A percentile compares a stretch with the other conserved stretches of the same genome.
phyloP scores from a whole-genome alignment of 2,113 vertebrate genomes.

The Catagonus wagneri region DNA sequence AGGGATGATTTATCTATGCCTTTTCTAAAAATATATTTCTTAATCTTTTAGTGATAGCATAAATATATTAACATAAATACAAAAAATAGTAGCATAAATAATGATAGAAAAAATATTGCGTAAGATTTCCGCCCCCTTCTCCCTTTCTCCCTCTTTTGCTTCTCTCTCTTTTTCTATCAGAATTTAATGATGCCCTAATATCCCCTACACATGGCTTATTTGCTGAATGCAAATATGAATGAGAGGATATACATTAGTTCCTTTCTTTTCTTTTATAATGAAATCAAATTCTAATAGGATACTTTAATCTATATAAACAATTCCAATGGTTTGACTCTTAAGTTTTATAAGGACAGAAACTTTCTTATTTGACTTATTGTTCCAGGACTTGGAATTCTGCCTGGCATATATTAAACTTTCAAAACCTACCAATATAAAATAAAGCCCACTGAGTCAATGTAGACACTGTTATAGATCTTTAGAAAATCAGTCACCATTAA shows the following conservation, averaged over 20 bases:
- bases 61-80: not conserved
- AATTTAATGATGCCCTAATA: not conserved
- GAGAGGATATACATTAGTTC: not conserved
- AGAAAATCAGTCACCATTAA: constrained; percentile 27
- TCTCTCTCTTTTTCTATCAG: not conserved
- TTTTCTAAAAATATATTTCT: not conserved
- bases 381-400: not conserved
- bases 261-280: not conserved
- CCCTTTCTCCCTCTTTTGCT: fast-evolving
- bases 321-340: not conserved
- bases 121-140: not conserved
- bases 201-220: not conserved
- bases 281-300: not conserved
- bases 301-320: not conserved
- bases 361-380: not conserved
- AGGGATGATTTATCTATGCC: not conserved
- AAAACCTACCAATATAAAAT: not conserved
- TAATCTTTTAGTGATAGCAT: not conserved
- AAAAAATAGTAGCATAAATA: not conserved
- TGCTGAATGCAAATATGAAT: not conserved
- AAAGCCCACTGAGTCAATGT: not conserved
- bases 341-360: not conserved
- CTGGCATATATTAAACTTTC: not conserved
- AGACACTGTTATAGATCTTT: not conserved
- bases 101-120: not conserved